Evolutionary conservation across 2,797 vertebrate genomes (phyloP).

Genomic region (Centropyge bicolor): DNA sequence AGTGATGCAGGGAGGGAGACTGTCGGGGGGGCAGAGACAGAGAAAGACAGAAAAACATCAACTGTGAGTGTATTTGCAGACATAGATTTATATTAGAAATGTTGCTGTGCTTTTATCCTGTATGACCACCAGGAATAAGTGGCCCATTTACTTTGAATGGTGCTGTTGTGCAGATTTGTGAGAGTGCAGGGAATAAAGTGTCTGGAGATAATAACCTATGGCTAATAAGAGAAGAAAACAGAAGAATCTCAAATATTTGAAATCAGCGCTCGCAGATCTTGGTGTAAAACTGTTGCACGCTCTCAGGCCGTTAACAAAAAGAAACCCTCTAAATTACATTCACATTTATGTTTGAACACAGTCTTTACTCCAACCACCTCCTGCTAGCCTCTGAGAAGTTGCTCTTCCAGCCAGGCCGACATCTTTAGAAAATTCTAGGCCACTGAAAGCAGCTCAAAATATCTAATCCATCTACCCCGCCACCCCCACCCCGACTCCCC

Average conservation of each 20-base stretch:
- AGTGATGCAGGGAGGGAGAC: constrained; percentile 16
- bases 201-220: constrained; percentile 8
- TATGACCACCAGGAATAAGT: neutral
- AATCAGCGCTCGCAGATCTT: constrained; percentile 22
- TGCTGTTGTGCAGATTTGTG: constrained; percentile 9
- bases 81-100: constrained; percentile 29
- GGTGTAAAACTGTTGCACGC: neutral
- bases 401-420: neutral
- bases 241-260: neutral
- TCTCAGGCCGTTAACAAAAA: constrained; percentile 5
- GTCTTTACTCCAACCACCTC: neutral
- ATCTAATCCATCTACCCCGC: constrained; percentile 3
- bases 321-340: constrained; percentile 13
- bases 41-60: constrained; percentile 27
- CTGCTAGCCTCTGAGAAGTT: neutral
- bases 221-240: neutral
- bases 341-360: constrained; percentile 7
- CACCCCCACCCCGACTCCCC: neutral
- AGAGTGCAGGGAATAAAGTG: neutral
- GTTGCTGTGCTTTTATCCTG: neutral
- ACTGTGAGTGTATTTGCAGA: constrained; percentile 21
- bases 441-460: constrained; percentile 30
- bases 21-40: neutral
- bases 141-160: neutral
- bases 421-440: constrained; percentile 28